These are phyloP conservation scores for Athalia circularis DNA, from an alignment of 2,888 invertebrate genomes.

Conservation along the genomic window DNA sequence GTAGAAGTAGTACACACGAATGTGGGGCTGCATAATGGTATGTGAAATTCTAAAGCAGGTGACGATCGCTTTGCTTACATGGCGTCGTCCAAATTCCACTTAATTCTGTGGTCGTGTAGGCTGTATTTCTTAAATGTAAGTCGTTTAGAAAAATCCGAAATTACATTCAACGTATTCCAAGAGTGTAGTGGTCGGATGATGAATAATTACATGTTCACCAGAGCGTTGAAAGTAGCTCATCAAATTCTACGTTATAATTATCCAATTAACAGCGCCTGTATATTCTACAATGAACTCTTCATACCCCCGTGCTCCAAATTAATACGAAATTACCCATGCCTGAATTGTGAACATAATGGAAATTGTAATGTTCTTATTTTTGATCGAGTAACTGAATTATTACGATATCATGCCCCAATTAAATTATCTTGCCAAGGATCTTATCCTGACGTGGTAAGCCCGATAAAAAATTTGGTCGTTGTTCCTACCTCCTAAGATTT, in stretches of 20 bases:
- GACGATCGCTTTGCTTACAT: constrained; percentile 14
- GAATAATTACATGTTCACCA: constrained; percentile 27
- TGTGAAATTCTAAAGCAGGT: constrained; percentile 20
- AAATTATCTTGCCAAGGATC: neutral
- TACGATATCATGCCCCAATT: neutral
- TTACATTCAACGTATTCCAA: neutral
- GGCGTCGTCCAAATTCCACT: neutral
- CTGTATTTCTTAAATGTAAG: constrained; percentile 1
- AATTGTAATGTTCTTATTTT: too few relatives aligned
- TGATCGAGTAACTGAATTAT: neutral
- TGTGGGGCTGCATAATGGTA: constrained; percentile 28
- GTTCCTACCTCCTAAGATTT: constrained; percentile 27
- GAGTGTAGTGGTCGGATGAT: neutral
- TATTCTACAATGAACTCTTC: neutral
- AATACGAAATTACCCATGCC: too few relatives aligned
- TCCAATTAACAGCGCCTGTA: constrained; percentile 17
- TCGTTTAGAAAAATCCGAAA: neutral
- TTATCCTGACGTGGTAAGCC: neutral
- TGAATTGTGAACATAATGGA: too few relatives aligned
- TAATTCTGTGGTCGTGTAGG: neutral
- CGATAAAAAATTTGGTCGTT: neutral
- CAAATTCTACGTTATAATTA: neutral
- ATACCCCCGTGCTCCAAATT: too few relatives aligned
- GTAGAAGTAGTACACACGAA: constrained; percentile 64
- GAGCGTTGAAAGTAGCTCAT: constrained; percentile 18